A percentile compares a stretch with the other conserved stretches of the same genome.
phyloP scores from a whole-genome alignment of 92 coral and sea anemone genomes.

The Paragorgia papillata region DNA sequence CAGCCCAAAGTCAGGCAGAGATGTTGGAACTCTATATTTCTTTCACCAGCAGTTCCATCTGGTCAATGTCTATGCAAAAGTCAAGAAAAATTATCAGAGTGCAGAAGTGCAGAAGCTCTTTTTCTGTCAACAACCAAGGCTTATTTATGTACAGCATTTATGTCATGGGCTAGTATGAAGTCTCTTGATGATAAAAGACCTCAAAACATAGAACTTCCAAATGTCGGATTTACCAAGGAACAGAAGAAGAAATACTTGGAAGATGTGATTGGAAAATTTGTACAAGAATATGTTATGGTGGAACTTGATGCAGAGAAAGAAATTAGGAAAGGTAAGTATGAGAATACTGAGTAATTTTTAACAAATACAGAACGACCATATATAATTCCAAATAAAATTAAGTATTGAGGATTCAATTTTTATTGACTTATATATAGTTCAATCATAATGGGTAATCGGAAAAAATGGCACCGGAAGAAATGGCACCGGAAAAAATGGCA shows the following conservation, averaged over 20 bases:
- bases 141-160: constrained; percentile 57
- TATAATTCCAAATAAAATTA: too few species aligned
- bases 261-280: constrained; percentile 48
- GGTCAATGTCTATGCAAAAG: constrained; percentile 51
- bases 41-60: constrained; percentile 58
- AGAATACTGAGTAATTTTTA: too few species aligned
- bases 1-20: constrained; percentile 48
- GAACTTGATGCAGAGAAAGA: constrained; percentile 59
- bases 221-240: neutral
- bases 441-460: too few species aligned
- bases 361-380: too few species aligned
- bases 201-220: neutral
- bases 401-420: too few species aligned
- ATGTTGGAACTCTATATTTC: constrained; percentile 60
- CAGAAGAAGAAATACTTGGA: constrained; percentile 6
- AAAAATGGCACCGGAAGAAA: too few species aligned
- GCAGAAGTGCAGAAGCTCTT: constrained; percentile 45
- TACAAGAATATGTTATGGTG: constrained; percentile 57
- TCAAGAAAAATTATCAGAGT: constrained; percentile 53
- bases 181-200: constrained; percentile 33
- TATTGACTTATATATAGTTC: too few species aligned
- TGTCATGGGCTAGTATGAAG: constrained; percentile 54
- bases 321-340: neutral
- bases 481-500: too few species aligned
- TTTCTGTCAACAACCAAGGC: constrained; percentile 58